Conservation (phyloP, 2,888 invertebrate genomes). For the Ormia ochracea region DNA sequence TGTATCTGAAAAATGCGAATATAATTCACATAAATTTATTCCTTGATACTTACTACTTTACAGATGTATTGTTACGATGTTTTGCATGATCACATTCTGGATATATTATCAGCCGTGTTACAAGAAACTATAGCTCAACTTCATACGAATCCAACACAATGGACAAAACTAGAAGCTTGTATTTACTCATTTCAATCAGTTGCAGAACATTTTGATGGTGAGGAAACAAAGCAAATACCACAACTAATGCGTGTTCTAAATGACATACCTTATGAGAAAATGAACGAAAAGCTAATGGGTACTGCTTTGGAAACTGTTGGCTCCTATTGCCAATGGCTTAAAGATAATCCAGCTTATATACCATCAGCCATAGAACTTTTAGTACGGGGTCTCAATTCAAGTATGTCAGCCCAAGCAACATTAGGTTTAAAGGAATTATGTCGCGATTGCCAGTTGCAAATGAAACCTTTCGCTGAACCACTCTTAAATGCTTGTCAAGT, state of each 20-base stretch:
- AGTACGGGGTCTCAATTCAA: slow-evolving; percentile 81
- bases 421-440: slow-evolving; percentile 93
- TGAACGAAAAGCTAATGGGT: slow-evolving; percentile 81
- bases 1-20: neutral
- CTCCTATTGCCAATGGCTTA: slow-evolving; percentile 91
- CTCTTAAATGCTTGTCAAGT: slow-evolving; percentile 85
- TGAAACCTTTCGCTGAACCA: slow-evolving; percentile 86
- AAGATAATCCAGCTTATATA: slow-evolving; percentile 83
- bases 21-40: neutral
- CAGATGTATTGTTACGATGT: slow-evolving; percentile 92
- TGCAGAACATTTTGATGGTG: slow-evolving; percentile 81
- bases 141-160: slow-evolving; percentile 76
- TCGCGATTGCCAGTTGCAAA: slow-evolving; percentile 85
- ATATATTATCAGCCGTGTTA: slow-evolving; percentile 82
- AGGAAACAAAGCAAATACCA: slow-evolving; percentile 79
- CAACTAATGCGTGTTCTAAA: slow-evolving; percentile 81
- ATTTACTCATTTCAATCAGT: slow-evolving; percentile 82
- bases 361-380: slow-evolving; percentile 83
- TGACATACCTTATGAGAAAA: slow-evolving; percentile 81
- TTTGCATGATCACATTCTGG: slow-evolving; percentile 84
- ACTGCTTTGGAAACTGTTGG: slow-evolving; percentile 88
- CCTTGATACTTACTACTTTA: slow-evolving; percentile 45
- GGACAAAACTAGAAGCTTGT: slow-evolving; percentile 82
- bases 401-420: slow-evolving; percentile 87
- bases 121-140: slow-evolving; percentile 78